These are phyloP conservation scores for Clarias magur DNA, from an alignment of 2,113 vertebrate genomes.

Conservation along the genomic window DNA sequence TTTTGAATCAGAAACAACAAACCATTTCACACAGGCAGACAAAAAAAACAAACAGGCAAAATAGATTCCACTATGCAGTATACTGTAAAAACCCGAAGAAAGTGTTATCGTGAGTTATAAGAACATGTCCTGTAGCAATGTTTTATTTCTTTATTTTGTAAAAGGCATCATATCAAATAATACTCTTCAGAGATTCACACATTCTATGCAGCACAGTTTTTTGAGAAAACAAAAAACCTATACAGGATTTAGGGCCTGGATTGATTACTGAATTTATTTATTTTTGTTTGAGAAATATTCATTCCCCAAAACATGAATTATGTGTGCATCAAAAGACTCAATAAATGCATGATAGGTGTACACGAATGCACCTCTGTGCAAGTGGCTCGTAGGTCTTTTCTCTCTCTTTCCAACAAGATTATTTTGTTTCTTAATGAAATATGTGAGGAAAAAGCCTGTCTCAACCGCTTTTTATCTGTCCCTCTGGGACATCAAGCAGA, in stretches of 20 bases:
- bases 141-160: slow-evolving; percentile 54
- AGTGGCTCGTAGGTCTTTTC: neutral
- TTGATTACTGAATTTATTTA: slow-evolving; percentile 21
- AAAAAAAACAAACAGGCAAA: too few relatives aligned
- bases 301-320: slow-evolving; percentile 34
- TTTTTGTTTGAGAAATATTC: slow-evolving; percentile 36
- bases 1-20: neutral
- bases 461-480: slow-evolving; percentile 28
- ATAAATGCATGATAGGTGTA: slow-evolving; percentile 40
- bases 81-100: slow-evolving; percentile 25
- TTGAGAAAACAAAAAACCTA: neutral
- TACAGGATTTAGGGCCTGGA: slow-evolving; percentile 15
- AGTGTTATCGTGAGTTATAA: slow-evolving; percentile 42
- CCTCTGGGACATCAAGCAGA: slow-evolving; percentile 21
- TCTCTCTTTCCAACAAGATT: slow-evolving; percentile 7
- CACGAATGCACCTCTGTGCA: slow-evolving; percentile 24
- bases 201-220: slow-evolving; percentile 39
- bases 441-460: slow-evolving; percentile 42
- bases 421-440: slow-evolving; percentile 47
- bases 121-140: slow-evolving; percentile 48
- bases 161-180: slow-evolving; percentile 60
- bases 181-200: slow-evolving; percentile 54
- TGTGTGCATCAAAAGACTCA: slow-evolving; percentile 20
- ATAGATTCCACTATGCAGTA: slow-evolving; percentile 24
- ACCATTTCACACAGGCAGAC: neutral